These are phyloP conservation scores for Sycobia sp. DNA, from an alignment of 1,140 invertebrate genomes.

Conservation along the genomic window DNA sequence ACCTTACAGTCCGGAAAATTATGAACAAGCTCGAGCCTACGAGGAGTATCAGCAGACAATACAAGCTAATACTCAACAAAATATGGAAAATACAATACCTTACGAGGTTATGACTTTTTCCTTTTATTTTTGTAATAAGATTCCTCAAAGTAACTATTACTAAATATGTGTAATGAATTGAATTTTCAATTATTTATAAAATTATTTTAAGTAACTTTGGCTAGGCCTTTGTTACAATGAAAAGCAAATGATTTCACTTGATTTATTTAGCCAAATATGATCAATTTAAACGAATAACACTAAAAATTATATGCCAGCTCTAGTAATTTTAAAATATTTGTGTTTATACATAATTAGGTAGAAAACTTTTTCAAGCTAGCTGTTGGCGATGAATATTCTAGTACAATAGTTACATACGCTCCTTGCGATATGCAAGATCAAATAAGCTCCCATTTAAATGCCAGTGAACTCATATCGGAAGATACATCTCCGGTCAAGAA, in stretches of 20 bases:
- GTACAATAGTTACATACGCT: slow-evolving; percentile 33
- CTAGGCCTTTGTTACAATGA: too few species aligned
- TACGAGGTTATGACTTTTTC: slow-evolving; percentile 22
- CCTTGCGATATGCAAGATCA: slow-evolving; percentile 18
- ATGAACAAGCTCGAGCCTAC: neutral
- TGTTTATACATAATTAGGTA: slow-evolving; percentile 13
- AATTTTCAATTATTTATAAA: too few species aligned
- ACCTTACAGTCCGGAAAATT: neutral
- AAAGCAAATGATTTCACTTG: too few species aligned
- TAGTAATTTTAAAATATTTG: too few species aligned
- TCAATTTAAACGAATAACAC: too few species aligned
- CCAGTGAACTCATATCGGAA: slow-evolving; percentile 36
- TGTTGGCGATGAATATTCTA: slow-evolving; percentile 45
- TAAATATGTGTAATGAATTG: neutral
- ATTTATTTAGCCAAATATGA: too few species aligned
- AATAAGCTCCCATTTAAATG: slow-evolving; percentile 27
- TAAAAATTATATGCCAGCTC: too few species aligned
- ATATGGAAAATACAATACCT: slow-evolving; percentile 19
- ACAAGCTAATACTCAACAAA: neutral
- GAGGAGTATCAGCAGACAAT: neutral
- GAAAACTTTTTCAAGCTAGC: slow-evolving; percentile 47
- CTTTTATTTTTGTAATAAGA: neutral
- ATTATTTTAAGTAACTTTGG: too few species aligned
- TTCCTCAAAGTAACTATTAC: neutral
- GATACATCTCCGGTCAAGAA: slow-evolving; percentile 9